A percentile compares a stretch with the other conserved stretches of the same genome.
These are phyloP conservation scores for Apis laboriosa DNA, from an alignment of 1,140 invertebrate species.

Conservation along the genomic window DNA sequence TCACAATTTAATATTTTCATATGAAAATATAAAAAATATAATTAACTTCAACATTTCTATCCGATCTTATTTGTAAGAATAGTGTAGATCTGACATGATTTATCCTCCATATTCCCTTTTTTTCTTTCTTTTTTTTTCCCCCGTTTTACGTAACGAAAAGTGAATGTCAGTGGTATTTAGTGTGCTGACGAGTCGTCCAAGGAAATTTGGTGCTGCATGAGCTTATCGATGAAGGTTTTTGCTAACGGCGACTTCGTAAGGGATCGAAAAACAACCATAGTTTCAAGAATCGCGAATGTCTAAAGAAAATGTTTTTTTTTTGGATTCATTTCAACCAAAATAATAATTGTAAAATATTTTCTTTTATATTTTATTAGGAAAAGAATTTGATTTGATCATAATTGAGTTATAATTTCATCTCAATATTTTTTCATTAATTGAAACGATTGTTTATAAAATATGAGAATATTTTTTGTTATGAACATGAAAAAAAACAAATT, in stretches of 20 bases:
- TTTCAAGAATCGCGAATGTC: conserved; percentile 29
- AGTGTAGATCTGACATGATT: neutral
- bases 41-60: too few species aligned
- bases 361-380: neutral
- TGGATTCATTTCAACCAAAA: conserved; percentile 21
- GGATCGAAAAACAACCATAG: neutral
- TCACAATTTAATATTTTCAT: too few species aligned
- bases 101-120: neutral
- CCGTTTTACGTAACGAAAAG: neutral
- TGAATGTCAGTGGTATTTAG: conserved; percentile 13
- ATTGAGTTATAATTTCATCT: neutral
- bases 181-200: neutral
- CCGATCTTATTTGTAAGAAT: too few species aligned
- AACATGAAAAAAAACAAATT: too few species aligned
- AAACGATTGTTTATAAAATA: too few species aligned
- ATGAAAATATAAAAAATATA: too few species aligned
- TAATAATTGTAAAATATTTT: neutral
- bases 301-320: conserved; percentile 44
- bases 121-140: neutral
- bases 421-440: too few species aligned
- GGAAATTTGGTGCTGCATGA: conserved; percentile 24
- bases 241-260: conserved; percentile 27
- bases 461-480: too few species aligned
- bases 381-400: neutral
- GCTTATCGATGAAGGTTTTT: conserved; percentile 5